These are phyloP conservation scores for Thereva unica DNA, from an alignment of 2,888 invertebrate species.

Conservation along the genomic window DNA sequence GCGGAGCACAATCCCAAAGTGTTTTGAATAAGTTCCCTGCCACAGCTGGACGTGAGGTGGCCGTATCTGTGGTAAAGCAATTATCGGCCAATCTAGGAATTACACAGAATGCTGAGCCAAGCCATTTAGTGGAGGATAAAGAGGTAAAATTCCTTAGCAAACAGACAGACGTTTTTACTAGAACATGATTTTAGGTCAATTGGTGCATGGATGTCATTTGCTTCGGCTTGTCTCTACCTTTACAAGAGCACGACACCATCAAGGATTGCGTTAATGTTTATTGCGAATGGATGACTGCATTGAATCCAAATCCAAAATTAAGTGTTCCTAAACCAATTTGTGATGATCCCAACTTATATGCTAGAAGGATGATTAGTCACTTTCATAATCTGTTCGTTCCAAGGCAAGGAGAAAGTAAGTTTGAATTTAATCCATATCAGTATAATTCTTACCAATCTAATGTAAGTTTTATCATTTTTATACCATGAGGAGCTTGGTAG, in stretches of 20 bases:
- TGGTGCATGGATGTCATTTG: slow-evolving; percentile 89
- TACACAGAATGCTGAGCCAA: slow-evolving; percentile 81
- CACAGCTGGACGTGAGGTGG: slow-evolving; percentile 65
- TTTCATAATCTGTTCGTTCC: slow-evolving; percentile 94
- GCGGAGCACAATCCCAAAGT: slow-evolving; percentile 60
- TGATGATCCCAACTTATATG: slow-evolving; percentile 88
- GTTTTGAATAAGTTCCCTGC: slow-evolving; percentile 67
- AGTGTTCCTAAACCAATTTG: slow-evolving; percentile 87
- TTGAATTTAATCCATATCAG: slow-evolving; percentile 18
- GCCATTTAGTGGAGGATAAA: slow-evolving; percentile 78
- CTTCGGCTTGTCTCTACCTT: slow-evolving; percentile 86
- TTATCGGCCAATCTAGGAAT: slow-evolving; percentile 68
- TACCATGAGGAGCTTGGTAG: slow-evolving; percentile 87
- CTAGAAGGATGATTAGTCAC: slow-evolving; percentile 87
- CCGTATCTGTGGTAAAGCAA: slow-evolving; percentile 65
- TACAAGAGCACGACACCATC: slow-evolving; percentile 90
- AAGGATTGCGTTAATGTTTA: slow-evolving; percentile 96
- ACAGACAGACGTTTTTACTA: neutral
- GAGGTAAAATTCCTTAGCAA: slow-evolving; percentile 65
- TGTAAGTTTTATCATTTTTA: slow-evolving; percentile 88
- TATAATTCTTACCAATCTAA: slow-evolving; percentile 51
- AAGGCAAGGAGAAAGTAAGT: slow-evolving; percentile 86
- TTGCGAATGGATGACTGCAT: slow-evolving; percentile 93
- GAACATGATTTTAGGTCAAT: slow-evolving; percentile 67
- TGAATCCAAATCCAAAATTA: slow-evolving; percentile 80